phyloP scores from a whole-genome alignment of 2,888 invertebrate species.

The Trachelus troglodyta region DNA sequence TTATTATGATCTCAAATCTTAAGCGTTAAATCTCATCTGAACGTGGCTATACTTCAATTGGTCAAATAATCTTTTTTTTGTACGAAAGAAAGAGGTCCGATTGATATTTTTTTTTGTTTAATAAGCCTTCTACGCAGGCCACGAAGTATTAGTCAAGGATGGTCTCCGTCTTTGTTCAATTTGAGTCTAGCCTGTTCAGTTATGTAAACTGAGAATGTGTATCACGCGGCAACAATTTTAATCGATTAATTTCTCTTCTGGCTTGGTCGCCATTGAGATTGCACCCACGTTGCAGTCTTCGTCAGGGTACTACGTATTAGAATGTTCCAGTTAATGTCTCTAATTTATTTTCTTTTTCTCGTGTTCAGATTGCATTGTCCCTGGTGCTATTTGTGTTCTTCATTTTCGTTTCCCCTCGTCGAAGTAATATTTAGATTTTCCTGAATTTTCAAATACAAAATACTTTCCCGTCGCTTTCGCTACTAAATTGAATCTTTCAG shows the following conservation, averaged over 20 bases:
- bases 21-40: not conserved
- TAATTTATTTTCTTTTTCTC: slow-evolving; percentile 30
- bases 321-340: slow-evolving; percentile 27
- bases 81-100: not conserved
- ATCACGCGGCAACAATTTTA: slow-evolving; percentile 9
- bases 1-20: slow-evolving; percentile 2
- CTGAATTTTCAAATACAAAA: slow-evolving; percentile 12
- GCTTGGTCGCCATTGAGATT: slow-evolving; percentile 18
- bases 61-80: not conserved
- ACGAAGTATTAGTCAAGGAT: not conserved
- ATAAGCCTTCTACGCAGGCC: not conserved
- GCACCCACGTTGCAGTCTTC: slow-evolving; percentile 32
- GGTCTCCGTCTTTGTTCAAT: not conserved
- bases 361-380: slow-evolving; percentile 29
- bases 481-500: not conserved
- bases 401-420: slow-evolving; percentile 5
- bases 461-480: not conserved
- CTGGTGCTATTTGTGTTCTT: slow-evolving; percentile 34
- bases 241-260: slow-evolving; percentile 5
- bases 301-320: slow-evolving; percentile 31
- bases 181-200: not conserved
- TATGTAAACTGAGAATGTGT: not conserved
- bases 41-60: not conserved
- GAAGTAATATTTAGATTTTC: slow-evolving; percentile 22
- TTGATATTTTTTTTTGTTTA: not conserved